Conservation (phyloP, 2,797 vertebrate species). For the Sebastes dallii region DNA sequence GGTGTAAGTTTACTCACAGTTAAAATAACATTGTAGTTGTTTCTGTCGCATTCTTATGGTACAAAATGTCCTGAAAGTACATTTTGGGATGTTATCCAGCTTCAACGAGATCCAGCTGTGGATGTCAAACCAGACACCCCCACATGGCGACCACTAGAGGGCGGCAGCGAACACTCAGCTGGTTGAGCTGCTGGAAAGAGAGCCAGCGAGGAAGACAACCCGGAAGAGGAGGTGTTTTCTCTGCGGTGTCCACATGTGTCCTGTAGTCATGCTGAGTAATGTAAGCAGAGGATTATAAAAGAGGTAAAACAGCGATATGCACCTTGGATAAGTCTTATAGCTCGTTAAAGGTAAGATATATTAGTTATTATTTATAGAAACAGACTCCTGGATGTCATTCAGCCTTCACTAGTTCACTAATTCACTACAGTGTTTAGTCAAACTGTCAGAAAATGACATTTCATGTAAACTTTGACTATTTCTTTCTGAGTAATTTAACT, state of each 20-base stretch:
- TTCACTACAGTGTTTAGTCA: background rate
- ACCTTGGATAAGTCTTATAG: background rate
- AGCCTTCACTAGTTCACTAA: too few relatives aligned
- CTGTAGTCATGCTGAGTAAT: background rate
- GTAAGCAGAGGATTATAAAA: background rate
- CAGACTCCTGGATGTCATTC: background rate
- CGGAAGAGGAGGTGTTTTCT: conserved; percentile 20
- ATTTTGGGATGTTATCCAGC: background rate
- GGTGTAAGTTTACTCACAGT: background rate
- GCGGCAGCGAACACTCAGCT: fast-evolving
- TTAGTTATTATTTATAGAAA: background rate
- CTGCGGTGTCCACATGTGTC: conserved; percentile 23
- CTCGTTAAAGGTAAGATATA: conserved; percentile 27
- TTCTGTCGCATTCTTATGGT: background rate
- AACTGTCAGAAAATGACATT: background rate
- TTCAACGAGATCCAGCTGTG: background rate
- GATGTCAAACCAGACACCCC: too few relatives aligned
- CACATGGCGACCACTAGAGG: background rate
- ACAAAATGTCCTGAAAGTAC: background rate
- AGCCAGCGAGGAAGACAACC: conserved; percentile 11
- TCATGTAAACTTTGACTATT: background rate
- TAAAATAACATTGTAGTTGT: background rate
- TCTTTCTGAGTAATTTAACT: background rate
- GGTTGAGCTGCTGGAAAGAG: background rate
- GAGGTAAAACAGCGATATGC: background rate